Evolutionary conservation across 2,113 vertebrate species (phyloP), one percentile per base, ranked within the genome.

Genomic region (Benitochromis conjunctus): DNA sequence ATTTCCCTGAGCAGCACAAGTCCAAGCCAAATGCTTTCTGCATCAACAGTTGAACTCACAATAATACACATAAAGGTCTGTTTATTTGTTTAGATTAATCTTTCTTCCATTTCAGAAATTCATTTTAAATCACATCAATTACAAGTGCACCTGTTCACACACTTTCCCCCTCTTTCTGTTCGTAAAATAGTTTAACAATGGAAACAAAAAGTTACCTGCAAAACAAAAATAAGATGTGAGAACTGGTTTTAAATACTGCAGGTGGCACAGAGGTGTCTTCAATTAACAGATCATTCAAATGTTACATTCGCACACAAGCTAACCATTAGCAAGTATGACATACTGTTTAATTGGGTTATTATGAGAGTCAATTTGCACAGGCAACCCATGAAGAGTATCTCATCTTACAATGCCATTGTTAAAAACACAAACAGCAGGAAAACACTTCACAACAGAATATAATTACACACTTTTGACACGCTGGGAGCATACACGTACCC

Each of bases 81-180:
- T 91, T 93, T 92, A 93, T 86, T 92, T 93, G 88, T 86, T 86
- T 41, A 2, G 16, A 84, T 87, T 82, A 84, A 8, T 62, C 18
- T 55, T 7, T 71, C 14, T 85, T 82, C 34, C n/a, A 54, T 69
- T 26, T 36, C 26, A 58, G 36, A 36, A 21, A 46, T 48, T 48
- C n/a, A 31, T 58, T 58, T 46, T 12, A 9, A 53, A 84, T 83
- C 54, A 81, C 58, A 51, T 29, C 16, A 57, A 29, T 77, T 80
- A 92, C 66, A 85, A 84, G 74, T 80, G 80, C 56, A 85, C 18
- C 9, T 77, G 21, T 9, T 89, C 60, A 89, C 41, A 87, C 51
- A 57, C 34, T 64, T n/a, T 5, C 19, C 18, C 16, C 13, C 48
- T 51, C 24, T 24, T 57, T 29, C 48, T 14, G 18, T 48, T 79